Evolutionary conservation across 2,797 vertebrate genomes (phyloP), one percentile per base, ranked within the genome.

Genomic region (Antrozous pallidus): DNA sequence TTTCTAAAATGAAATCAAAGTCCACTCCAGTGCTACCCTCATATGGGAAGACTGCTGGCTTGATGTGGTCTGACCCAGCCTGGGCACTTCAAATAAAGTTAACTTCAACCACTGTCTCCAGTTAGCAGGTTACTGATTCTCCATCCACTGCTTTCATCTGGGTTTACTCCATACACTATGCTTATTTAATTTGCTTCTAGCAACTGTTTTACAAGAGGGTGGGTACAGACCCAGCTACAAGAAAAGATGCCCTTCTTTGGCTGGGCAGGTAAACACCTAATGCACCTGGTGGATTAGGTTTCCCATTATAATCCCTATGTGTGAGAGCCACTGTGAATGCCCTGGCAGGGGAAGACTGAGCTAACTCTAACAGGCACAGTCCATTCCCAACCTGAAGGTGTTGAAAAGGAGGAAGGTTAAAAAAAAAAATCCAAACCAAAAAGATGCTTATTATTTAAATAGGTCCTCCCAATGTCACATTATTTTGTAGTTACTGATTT

Each of bases 141-240:
- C 84, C 54, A 69, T 56, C 82, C 45, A 78, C 6, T 67, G 58
- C 96, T 97, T 97, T 97, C 93, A 97, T 97, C 95, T 95, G 78
- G n/a, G 70, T 92, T 80, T 71, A 69, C 77, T 84, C 88, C 71
- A 40, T 5, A 31, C 49, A 80, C 58, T 11, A 18, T 24, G 61
- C 82, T 79, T 89, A 79, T 96, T 95, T 95, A 95, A 96, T 89
- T 90, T 87, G 71, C 81, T 94, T 90, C 91, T 91, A 12, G 42
- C 77, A 49, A 84, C 71, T 94, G 84, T 91, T 97, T 95, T 94
- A 90, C 74, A 86, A 96, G 81, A 92, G 67, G 88, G 85, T 86
- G 38, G 88, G 71, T 92, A 80, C 0, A 80, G 79, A 95, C 45
- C 42, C 45, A 89, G 79, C 42, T 47, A 82, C 74, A 89, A 88